phyloP scores from a whole-genome alignment of 2,113 vertebrate species.

The Zingel zingel region DNA sequence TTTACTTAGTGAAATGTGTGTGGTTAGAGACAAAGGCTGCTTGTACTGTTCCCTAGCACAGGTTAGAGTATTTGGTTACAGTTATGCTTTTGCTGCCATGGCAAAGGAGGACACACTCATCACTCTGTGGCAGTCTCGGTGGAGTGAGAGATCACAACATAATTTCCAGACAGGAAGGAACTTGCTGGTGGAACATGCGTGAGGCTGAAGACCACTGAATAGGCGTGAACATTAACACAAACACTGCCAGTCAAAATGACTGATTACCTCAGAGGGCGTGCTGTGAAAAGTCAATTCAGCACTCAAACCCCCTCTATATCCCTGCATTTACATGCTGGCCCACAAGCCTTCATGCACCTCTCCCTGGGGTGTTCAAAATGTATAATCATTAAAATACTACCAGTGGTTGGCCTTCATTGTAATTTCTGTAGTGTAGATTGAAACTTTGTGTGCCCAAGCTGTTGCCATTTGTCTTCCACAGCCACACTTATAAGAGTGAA shows the following conservation, averaged over 20 bases:
- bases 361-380: conserved; percentile 77
- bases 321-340: conserved; percentile 52
- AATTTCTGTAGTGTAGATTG: conserved; percentile 56
- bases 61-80: conserved; percentile 56
- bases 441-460: conserved; percentile 52
- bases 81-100: conserved; percentile 31
- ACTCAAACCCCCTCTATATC: conserved; percentile 60
- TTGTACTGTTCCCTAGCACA: conserved; percentile 32
- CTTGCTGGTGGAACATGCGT: conserved; percentile 61
- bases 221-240: conserved; percentile 74
- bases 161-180: conserved; percentile 77
- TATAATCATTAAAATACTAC: conserved; percentile 79
- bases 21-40: conserved; percentile 51
- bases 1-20: conserved; percentile 37
- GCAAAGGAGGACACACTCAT: conserved; percentile 55
- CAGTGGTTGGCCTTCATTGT: conserved; percentile 63
- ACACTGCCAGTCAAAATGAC: conserved; percentile 84
- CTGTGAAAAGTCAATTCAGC: conserved; percentile 82
- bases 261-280: conserved; percentile 78
- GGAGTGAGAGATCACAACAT: conserved; percentile 73
- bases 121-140: conserved; percentile 41
- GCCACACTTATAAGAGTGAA: conserved; percentile 37
- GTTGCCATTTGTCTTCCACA: conserved; percentile 56
- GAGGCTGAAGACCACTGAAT: conserved; percentile 70
- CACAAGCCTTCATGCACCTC: conserved; percentile 51